A percentile compares a stretch with the other conserved stretches of the same genome.
These are phyloP conservation scores for Potamarius usumacintae DNA, from an alignment of 2,113 vertebrate species.

Conservation along the genomic window DNA sequence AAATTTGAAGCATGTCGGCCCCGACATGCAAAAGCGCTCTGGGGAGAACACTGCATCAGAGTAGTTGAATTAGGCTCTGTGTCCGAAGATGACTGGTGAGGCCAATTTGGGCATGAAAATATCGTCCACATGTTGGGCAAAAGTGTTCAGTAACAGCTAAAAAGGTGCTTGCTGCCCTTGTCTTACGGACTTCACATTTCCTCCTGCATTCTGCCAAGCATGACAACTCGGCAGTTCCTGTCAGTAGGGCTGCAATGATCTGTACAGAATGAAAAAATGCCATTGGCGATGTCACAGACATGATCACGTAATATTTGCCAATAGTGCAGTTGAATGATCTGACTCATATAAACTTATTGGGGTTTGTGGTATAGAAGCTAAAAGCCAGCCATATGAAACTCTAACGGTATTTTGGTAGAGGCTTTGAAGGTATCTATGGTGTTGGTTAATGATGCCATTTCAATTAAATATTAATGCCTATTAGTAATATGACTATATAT, in stretches of 20 bases:
- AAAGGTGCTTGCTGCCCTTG: too few relatives aligned
- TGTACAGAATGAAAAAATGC: background rate
- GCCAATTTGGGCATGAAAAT: too few relatives aligned
- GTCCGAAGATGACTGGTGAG: too few relatives aligned
- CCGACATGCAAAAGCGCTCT: too few relatives aligned
- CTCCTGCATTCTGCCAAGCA: too few relatives aligned
- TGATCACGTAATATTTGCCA: background rate
- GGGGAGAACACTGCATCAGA: too few relatives aligned
- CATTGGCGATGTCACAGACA: background rate
- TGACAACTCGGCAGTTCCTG: background rate
- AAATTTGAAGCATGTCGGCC: too few relatives aligned
- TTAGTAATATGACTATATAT: background rate
- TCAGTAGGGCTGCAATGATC: background rate
- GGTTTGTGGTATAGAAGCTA: background rate
- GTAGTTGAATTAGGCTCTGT: too few relatives aligned
- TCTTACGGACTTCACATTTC: too few relatives aligned
- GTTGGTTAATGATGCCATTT: background rate
- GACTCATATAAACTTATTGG: background rate
- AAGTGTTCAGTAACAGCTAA: too few relatives aligned
- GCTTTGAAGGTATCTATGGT: background rate
- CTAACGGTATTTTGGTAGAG: background rate
- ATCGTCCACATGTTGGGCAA: too few relatives aligned
- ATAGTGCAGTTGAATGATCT: background rate
- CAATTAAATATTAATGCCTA: background rate
- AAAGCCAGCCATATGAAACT: background rate